A percentile compares a stretch with the other conserved stretches of the same genome.
Evolutionary conservation across 2,113 vertebrate species (phyloP).

Genomic region (Centropus unirufus): DNA sequence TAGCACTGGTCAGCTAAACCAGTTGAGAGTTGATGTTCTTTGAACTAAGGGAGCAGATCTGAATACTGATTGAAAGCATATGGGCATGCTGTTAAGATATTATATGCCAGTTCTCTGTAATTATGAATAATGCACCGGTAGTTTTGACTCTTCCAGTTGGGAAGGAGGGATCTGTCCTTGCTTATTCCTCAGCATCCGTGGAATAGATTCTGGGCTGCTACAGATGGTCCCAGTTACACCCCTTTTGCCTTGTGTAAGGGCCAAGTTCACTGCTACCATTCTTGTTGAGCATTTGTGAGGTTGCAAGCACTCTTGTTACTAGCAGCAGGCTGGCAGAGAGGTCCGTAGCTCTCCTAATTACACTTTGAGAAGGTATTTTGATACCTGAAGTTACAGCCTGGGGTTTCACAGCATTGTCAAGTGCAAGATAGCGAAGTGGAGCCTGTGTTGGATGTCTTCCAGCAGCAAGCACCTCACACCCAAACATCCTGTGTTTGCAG

Average conservation of each 20-base stretch:
- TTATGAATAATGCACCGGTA: background rate
- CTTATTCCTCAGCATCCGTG: background rate
- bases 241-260: background rate
- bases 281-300: accelerated
- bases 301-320: background rate
- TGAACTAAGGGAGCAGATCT: background rate
- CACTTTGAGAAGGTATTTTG: background rate
- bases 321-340: background rate
- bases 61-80: background rate
- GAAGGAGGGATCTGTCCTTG: background rate
- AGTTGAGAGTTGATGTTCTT: background rate
- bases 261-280: background rate
- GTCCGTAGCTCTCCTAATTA: background rate
- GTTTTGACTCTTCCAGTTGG: background rate
- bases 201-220: background rate
- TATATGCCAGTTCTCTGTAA: background rate
- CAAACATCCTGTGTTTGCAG: accelerated
- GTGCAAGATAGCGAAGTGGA: background rate
- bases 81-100: background rate
- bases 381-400: background rate
- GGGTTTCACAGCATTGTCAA: background rate
- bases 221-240: background rate
- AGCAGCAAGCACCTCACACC: background rate
- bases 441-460: background rate
- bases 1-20: background rate